phyloP scores from a whole-genome alignment of 2,113 vertebrate species.

The Cathartes aura region DNA sequence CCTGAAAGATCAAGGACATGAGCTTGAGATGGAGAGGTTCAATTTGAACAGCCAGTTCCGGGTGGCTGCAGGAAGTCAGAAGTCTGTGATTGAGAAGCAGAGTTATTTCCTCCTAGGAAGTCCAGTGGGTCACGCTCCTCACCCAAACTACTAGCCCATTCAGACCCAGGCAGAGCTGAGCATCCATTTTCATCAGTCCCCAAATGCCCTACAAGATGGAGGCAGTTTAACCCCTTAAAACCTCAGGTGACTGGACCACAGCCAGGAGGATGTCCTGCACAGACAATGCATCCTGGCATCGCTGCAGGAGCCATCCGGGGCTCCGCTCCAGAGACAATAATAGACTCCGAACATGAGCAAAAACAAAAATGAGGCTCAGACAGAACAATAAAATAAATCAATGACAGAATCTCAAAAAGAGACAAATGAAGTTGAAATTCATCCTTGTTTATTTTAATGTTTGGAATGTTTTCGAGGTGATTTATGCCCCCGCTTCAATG shows the following conservation, averaged over 20 bases:
- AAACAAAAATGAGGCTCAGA: constrained; percentile 52
- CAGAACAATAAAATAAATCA: constrained; percentile 68
- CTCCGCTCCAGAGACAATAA: constrained; percentile 27
- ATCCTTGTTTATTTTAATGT: constrained; percentile 79
- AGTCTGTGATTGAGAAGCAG: not conserved
- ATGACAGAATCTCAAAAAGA: constrained; percentile 68
- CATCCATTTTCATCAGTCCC: not conserved
- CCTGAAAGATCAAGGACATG: not conserved
- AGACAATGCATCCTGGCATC: not conserved
- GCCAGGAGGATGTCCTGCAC: not conserved
- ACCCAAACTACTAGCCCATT: not conserved
- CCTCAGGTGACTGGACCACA: not conserved
- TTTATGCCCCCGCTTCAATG: constrained; percentile 52
- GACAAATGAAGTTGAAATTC: constrained; percentile 77
- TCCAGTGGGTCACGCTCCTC: not conserved
- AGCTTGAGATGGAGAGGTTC: not conserved
- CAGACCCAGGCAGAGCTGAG: not conserved
- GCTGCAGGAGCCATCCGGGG: not conserved
- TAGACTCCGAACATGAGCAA: not conserved
- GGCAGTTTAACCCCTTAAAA: constrained; percentile 4
- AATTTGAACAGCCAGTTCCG: not conserved
- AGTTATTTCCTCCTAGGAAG: not conserved
- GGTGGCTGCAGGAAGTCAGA: not conserved
- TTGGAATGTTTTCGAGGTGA: constrained; percentile 71
- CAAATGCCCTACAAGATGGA: not conserved